A percentile compares a stretch with the other conserved stretches of the same genome.
Evolutionary conservation across 2,797 vertebrate species (phyloP).

Genomic region (Podargus strigoides): DNA sequence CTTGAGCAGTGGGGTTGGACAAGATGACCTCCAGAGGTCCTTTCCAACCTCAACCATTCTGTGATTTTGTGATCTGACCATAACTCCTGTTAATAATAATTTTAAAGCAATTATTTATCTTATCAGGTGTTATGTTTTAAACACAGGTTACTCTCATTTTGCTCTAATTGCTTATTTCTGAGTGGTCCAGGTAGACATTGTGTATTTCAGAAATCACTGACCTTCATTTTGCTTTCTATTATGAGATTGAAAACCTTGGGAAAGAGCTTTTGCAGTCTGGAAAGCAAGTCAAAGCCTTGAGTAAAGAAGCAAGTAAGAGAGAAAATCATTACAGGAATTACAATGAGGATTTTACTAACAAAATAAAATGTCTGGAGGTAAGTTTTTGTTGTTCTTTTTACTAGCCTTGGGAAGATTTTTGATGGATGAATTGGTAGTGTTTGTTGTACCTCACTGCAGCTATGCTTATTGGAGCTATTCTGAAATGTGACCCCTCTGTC

Average conservation of each 20-base stretch:
- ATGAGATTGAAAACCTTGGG: slow-evolving; percentile 38
- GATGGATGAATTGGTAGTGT: background rate
- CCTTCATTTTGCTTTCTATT: background rate
- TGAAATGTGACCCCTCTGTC: background rate
- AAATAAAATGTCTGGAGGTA: slow-evolving; percentile 59
- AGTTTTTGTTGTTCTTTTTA: background rate
- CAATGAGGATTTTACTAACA: background rate
- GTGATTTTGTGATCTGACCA: background rate
- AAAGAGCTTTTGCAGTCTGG: background rate
- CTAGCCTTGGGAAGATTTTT: background rate
- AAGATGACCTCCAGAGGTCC: background rate
- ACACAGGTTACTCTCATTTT: background rate
- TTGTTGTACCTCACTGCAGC: background rate
- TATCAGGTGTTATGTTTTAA: background rate
- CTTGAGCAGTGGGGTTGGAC: background rate
- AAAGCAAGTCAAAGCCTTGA: background rate
- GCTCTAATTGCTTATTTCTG: background rate
- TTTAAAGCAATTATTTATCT: background rate
- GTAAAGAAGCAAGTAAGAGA: background rate
- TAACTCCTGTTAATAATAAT: background rate
- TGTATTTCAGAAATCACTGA: background rate
- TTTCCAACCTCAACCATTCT: background rate
- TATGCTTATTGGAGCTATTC: background rate
- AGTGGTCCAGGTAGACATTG: background rate
- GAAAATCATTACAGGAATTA: background rate